Evolutionary conservation across 2,113 vertebrate genomes (phyloP), one percentile per base, ranked within the genome.

Genomic region (Melanostigma gelatinosum): DNA sequence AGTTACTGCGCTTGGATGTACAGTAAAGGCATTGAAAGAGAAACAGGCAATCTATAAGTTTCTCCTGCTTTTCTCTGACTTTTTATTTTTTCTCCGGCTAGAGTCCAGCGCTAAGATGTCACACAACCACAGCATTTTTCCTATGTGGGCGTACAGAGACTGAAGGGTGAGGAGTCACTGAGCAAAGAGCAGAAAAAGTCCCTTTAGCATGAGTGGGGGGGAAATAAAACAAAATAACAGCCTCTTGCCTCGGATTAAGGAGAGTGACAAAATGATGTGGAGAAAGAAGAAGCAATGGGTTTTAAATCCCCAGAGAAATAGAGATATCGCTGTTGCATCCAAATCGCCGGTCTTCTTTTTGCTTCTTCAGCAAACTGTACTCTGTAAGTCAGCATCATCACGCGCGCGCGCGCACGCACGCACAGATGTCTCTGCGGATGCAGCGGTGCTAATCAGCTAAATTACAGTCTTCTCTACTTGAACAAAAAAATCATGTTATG

Each of bases 71-170:
- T 80, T 60, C 60, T 32, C 79, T 85, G 44, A 71, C 68, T 78
- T 85, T 81, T 83, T 69, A 77, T 84, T 87, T 88, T 75, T 77
- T 79, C 61, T 34, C 44, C 50, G 63, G 73, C 74, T 76, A 38
- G 85, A 85, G 85, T 88, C 80, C 88, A 83, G 82, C 8, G 4
- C 70, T 68, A 71, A 91, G 73, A 91, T 92, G 87, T 91, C 86
- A 84, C 74, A 54, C 9, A 83, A 93, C 91, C 88, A 73, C 91
- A 93, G 54, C 85, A 86, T 90, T 91, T 94, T 93, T 93, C 89
- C 92, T 61, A 76, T 75, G 92, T 92, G 91, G 90, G 88, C 73
- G 85, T 76, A 64, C 72, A 38, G 67, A 83, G 79, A 79, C 71
- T 15, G 66, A 75, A 73, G 57, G 46, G 76, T 79, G 74, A 82